These are phyloP conservation scores for Pipra filicauda DNA, from an alignment of 2,113 vertebrate species.

Conservation along the genomic window DNA sequence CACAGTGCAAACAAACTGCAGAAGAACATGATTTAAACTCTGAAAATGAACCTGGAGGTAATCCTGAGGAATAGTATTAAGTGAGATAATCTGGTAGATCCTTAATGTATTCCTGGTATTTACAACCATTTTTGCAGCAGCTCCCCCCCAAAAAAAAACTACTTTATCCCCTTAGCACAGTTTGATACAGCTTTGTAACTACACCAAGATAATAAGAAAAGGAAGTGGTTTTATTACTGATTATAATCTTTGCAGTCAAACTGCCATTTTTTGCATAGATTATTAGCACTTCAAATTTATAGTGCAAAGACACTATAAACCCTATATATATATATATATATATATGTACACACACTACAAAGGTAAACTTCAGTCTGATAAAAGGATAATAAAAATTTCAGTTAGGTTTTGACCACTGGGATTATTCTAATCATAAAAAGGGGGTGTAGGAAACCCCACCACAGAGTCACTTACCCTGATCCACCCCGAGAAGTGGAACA, in stretches of 20 bases:
- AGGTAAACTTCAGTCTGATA: background rate
- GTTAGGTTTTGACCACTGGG: background rate
- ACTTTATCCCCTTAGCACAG: background rate
- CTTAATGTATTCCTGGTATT: background rate
- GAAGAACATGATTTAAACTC: background rate
- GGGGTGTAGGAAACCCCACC: background rate
- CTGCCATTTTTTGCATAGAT: background rate
- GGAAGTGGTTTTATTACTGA: background rate
- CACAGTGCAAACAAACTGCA: background rate
- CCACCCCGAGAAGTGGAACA: constrained; percentile 85
- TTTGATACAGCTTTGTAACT: background rate
- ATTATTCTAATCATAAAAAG: background rate
- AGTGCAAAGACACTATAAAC: background rate
- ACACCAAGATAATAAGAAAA: background rate
- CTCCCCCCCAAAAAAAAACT: background rate
- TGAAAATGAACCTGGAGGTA: background rate
- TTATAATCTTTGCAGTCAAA: background rate
- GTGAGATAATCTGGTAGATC: background rate
- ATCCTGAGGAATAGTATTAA: background rate
- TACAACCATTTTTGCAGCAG: background rate
- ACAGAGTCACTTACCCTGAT: constrained; percentile 79
- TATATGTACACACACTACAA: background rate
- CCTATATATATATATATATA: too few species aligned
- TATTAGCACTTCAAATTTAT: background rate
- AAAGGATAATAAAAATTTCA: background rate